Evolutionary conservation across 1,140 invertebrate species (phyloP).

Genomic region (Ylistrum balloti): DNA sequence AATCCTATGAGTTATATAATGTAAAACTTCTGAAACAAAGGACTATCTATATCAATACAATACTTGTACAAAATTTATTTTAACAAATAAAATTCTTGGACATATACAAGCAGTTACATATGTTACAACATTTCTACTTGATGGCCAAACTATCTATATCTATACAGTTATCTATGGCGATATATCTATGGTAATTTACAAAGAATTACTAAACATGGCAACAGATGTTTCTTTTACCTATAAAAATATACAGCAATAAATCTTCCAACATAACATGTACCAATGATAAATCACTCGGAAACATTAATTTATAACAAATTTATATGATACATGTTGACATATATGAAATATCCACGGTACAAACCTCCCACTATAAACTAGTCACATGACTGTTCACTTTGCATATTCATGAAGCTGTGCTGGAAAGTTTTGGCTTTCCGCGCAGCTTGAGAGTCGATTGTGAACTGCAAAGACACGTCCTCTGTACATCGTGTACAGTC

Average conservation of each 20-base stretch:
- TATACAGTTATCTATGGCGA: too few species aligned
- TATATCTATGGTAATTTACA: too few species aligned
- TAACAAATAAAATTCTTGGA: too few species aligned
- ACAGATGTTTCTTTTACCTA: neutral
- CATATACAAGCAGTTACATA: too few species aligned
- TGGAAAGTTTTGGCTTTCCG: conserved; percentile 32
- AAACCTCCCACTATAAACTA: neutral
- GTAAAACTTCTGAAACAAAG: too few species aligned
- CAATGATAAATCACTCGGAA: neutral
- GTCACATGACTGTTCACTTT: conserved; percentile 38
- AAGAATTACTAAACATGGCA: too few species aligned
- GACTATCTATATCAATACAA: too few species aligned
- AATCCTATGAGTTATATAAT: too few species aligned
- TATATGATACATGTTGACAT: neutral
- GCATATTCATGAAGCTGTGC: conserved; percentile 37
- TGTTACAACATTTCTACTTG: too few species aligned
- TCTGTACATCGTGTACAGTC: conserved; percentile 17
- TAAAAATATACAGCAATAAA: neutral
- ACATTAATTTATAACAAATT: too few species aligned
- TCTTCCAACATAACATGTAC: neutral
- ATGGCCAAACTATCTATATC: too few species aligned
- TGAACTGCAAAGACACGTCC: neutral
- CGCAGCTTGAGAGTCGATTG: neutral
- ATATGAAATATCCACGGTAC: conserved; percentile 8
- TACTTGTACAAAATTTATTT: too few species aligned